Conservation (phyloP, 1,140 invertebrate species). For the Fopius arisanus region DNA sequence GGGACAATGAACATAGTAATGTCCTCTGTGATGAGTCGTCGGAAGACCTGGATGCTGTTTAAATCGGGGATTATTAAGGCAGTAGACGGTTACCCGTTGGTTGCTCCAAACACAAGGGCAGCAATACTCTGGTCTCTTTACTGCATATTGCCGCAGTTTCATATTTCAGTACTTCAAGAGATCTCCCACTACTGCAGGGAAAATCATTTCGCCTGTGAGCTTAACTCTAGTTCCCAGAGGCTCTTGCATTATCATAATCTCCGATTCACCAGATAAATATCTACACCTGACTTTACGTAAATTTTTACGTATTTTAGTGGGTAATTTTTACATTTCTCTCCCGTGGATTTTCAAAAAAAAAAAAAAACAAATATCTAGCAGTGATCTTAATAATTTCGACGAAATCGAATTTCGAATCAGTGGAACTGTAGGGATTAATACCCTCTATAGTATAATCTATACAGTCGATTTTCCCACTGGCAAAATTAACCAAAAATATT, state of each 20-base stretch:
- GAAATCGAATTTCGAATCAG: too few species aligned
- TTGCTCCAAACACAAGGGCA: slow-evolving; percentile 33
- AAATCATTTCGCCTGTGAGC: slow-evolving; percentile 28
- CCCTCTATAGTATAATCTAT: too few species aligned
- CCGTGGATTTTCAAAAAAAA: too few species aligned
- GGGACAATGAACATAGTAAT: neutral
- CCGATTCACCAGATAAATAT: neutral
- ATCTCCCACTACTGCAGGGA: slow-evolving; percentile 13
- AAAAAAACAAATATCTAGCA: too few species aligned
- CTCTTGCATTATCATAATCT: neutral
- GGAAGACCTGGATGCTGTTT: neutral
- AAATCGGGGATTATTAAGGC: slow-evolving; percentile 40
- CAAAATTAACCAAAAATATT: too few species aligned
- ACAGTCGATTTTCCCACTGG: too few species aligned
- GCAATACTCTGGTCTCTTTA: slow-evolving; percentile 40
- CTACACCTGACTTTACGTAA: too few species aligned
- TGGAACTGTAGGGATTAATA: too few species aligned
- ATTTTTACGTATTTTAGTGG: too few species aligned
- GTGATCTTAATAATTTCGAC: too few species aligned
- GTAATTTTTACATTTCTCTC: too few species aligned
- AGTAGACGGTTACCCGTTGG: slow-evolving; percentile 25
- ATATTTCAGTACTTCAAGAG: slow-evolving; percentile 37
- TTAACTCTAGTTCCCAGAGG: neutral
- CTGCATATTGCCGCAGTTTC: slow-evolving; percentile 46
- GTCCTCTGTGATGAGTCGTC: neutral